phyloP scores from a whole-genome alignment of 2,888 invertebrate species.

The Chrysomela aeneicollis region DNA sequence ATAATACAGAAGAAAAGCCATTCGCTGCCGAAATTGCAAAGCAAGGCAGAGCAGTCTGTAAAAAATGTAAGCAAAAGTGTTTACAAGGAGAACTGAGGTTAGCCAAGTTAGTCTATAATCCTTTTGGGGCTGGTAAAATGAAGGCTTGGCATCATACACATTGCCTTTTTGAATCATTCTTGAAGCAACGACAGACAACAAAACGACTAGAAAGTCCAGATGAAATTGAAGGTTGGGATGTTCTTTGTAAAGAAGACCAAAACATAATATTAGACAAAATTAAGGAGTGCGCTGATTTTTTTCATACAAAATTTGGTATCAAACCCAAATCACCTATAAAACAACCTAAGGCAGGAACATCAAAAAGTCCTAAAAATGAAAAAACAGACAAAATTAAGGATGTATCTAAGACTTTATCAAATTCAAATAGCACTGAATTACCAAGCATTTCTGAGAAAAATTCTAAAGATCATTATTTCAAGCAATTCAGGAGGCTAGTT shows the following conservation, averaged over 20 bases:
- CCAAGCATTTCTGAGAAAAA: constrained; percentile 18
- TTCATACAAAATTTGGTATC: constrained; percentile 49
- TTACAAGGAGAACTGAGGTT: constrained; percentile 76
- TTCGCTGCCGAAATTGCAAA: constrained; percentile 83
- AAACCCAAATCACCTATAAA: constrained; percentile 43
- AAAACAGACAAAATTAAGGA: constrained; percentile 18
- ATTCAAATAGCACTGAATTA: not conserved
- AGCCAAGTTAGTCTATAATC: constrained; percentile 81
- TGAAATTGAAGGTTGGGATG: constrained; percentile 81
- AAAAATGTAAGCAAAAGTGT: constrained; percentile 85
- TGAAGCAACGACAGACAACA: constrained; percentile 81
- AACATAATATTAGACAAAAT: constrained; percentile 70
- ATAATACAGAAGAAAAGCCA: constrained; percentile 63
- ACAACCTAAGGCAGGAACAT: constrained; percentile 7
- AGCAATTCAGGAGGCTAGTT: constrained; percentile 80
- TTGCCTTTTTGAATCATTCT: constrained; percentile 82
- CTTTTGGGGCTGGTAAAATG: constrained; percentile 78
- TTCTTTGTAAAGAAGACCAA: constrained; percentile 72
- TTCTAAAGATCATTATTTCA: constrained; percentile 75
- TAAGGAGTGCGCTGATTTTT: constrained; percentile 67
- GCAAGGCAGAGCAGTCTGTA: constrained; percentile 81
- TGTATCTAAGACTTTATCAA: not conserved
- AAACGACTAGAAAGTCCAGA: constrained; percentile 80
- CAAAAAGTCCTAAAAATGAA: constrained; percentile 18
- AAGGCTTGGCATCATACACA: constrained; percentile 84